Base-by-base conservation (phyloP, 2,113 vertebrate species). In the Triplophysa siluroides region DNA sequence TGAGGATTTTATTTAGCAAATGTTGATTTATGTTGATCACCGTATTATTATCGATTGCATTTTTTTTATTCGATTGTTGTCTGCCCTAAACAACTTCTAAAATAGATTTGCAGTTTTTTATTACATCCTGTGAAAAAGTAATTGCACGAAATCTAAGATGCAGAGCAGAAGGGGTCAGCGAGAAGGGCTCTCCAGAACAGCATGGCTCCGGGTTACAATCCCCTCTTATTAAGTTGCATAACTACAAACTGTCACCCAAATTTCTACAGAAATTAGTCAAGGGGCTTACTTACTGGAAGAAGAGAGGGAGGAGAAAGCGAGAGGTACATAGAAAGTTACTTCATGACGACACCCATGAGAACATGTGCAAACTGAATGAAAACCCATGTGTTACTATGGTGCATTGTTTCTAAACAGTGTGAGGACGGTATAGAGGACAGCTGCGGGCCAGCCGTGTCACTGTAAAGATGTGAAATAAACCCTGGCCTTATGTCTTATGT, bases 151-250 rank as follows among this genome's bases (percentile, higher is more conserved):
- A 62, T 11, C 9, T 60, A 29, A 24, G 60, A 29, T 21, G 38
- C 60, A 63, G 16, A 76, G 58, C 58, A 72, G 78, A 64, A 13
- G 13, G 45, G 38, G 47, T 21, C 11, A 70, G 62, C 50, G 12
- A 41, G 26, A 45, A 82, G 63, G 21, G 61, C 68, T 85, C 83
- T 86, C 70, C 84, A 85, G 83, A 88, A 83, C 79, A 82, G 75
- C 78, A 80, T 84, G 78, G 69, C 58, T 68, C 24, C 26, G 8
- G 68, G 61, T 67, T 47, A 69, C 64, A 75, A 54, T 65, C 47
- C 62, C 70, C 41, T 75, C 29, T 80, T 73, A 74, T 74, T 76
- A 76, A 43, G 73, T 69, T 83, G 52, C 81, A 82, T 82, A 78
- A 78, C 23, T 11, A 12, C 70, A 62, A 45, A 52, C 29, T 54